Base-by-base conservation (phyloP, 2,888 invertebrate species). In the Pseudococcus longispinus region DNA sequence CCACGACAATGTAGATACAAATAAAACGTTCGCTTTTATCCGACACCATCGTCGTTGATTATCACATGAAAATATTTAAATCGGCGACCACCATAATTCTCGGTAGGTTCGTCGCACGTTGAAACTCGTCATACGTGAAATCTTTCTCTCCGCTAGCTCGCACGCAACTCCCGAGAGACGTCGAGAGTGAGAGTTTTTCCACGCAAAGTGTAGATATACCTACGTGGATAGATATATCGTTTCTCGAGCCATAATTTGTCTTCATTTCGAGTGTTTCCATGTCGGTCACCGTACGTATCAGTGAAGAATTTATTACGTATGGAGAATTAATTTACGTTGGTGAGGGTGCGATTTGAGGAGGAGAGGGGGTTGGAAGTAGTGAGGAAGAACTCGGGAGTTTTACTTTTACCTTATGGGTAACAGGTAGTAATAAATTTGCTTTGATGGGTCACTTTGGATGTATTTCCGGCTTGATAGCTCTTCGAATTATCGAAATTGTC, bases 141-240 rank as follows among this genome's bases (percentile, higher is more conserved):
- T 70, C 70, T 70, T 70, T 70, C 60, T 60, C 23, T 60, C 3
- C 1, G 65, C 20, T 46, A 46, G 44, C n/a, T n/a, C 23, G 18
- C 70, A 70, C 70, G 70, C 70, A 18, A 70, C 4, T 70, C 70
- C 70, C 70, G 37, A 37, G 37, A 37, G 37, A 37, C 37, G 37
- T 70, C 70, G 70, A 70, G 70, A 32, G 70, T 29, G 29, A 29
- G 70, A 60, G 60, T 60, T 60, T 70, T 70, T 70, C 29, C 70
- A 70, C 70, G 70, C 29, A 18, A 70, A 32, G 26, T 20, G 70
- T 70, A 51, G 51, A n/a, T 51, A 51, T 51, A 44, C 51, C 2
- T 60, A 60, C 23, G 60, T 11, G 1, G 51, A 51, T 15, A 18
- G 60, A 60, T 29, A 70, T 15, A 70, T 29, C 18, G 70, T 70